Percentiles rank a stretch among this genome's conserved stretches.
Conservation (phyloP, 2,113 vertebrate species). For the Xenopus laevis region DNA sequence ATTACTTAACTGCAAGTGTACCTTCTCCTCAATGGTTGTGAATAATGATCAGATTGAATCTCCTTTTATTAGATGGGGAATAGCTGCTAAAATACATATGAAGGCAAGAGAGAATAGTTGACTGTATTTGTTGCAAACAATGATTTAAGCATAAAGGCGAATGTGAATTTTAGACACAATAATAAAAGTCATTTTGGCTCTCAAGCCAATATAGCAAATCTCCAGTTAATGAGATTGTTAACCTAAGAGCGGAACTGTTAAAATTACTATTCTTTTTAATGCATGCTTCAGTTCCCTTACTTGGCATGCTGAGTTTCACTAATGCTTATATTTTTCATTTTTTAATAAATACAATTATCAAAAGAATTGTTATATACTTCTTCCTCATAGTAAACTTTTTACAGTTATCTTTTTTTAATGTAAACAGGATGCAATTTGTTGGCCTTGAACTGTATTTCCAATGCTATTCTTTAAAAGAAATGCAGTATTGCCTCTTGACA, state of each 20-base stretch:
- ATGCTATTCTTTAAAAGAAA: no score
- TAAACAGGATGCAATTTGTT: no score
- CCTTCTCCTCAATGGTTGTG: neutral
- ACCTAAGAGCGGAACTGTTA: constrained; percentile 26
- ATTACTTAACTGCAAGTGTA: neutral
- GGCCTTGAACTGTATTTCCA: no score
- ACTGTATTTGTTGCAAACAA: constrained; percentile 23
- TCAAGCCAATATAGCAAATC: constrained; percentile 32
- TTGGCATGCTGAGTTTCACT: constrained; percentile 9
- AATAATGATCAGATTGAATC: constrained; percentile 18
- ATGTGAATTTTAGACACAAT: constrained; percentile 17
- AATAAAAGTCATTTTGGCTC: constrained; percentile 22
- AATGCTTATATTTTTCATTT: neutral
- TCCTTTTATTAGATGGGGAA: constrained; percentile 13
- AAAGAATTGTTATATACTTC: no score
- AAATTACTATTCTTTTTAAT: constrained; percentile 19
- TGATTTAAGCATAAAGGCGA: constrained; percentile 17
- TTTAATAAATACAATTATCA: no score
- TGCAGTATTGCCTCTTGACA: no score
- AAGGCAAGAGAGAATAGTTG: constrained; percentile 8
- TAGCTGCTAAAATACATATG: constrained; percentile 19
- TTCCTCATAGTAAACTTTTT: no score
- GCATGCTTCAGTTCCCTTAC: constrained; percentile 13
- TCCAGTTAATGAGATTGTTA: constrained; percentile 28
- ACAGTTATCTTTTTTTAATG: no score